phyloP scores from a whole-genome alignment of 2,113 vertebrate genomes.

The Elephas maximus region DNA sequence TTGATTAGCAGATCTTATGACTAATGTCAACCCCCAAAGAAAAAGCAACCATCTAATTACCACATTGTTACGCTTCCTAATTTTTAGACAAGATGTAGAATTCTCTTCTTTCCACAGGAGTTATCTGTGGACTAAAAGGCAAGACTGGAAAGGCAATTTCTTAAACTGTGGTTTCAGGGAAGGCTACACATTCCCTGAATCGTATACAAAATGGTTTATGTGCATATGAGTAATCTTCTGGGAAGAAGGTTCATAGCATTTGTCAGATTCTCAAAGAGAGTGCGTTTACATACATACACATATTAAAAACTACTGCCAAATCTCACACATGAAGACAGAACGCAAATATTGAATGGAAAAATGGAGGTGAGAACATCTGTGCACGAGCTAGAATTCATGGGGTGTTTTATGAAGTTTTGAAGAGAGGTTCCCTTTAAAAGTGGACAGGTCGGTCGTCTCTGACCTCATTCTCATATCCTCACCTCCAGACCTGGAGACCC shows the following conservation, averaged over 20 bases:
- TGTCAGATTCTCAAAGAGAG: neutral
- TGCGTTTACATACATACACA: neutral
- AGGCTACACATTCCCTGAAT: neutral
- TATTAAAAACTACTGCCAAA: neutral
- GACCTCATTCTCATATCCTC: neutral
- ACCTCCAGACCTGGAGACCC: neutral
- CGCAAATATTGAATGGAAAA: neutral
- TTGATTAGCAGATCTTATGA: neutral
- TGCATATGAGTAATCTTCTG: neutral
- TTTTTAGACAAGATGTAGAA: neutral
- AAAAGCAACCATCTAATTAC: conserved; percentile 44
- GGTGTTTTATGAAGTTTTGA: neutral
- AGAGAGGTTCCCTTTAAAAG: conserved; percentile 21
- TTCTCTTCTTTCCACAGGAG: conserved; percentile 60
- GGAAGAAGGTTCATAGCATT: conserved; percentile 11
- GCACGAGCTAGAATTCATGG: neutral
- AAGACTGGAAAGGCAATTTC: neutral
- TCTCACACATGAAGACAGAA: neutral
- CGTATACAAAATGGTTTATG: neutral
- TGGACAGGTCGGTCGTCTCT: neutral
- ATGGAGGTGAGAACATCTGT: neutral
- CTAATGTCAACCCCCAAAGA: conserved; percentile 24
- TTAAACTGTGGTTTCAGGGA: neutral
- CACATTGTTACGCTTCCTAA: neutral
- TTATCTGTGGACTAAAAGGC: neutral